A percentile compares a stretch with the other conserved stretches of the same genome.
Evolutionary conservation across 92 coral and sea anemone genomes (phyloP).

Genomic region (Porites divaricata): DNA sequence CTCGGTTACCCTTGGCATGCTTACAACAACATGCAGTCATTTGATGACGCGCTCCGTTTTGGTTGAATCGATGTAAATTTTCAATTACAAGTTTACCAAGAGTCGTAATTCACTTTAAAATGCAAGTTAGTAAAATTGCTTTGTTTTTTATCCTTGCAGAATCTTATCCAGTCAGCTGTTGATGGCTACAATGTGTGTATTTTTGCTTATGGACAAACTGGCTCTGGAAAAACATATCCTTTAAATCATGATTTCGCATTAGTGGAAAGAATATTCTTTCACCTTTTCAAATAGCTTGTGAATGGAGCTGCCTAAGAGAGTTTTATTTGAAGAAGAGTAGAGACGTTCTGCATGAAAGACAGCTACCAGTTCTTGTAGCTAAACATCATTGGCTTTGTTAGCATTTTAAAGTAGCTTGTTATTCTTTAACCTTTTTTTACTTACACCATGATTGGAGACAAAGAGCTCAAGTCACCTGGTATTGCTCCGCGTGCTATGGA

Average conservation of each 20-base stretch:
- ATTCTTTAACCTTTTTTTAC: conserved; percentile 63
- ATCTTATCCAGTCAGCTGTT: conserved; percentile 97
- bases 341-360: no score
- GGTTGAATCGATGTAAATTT: background rate
- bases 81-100: background rate
- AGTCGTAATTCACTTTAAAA: no score
- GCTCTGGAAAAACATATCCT: conserved; percentile 99
- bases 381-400: no score
- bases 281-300: no score
- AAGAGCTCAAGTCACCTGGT: conserved; percentile 94
- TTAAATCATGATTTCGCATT: background rate
- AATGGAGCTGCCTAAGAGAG: no score
- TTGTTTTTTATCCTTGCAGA: conserved; percentile 50
- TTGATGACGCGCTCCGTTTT: no score
- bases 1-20: no score
- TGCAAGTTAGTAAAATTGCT: background rate
- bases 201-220: conserved; percentile 98
- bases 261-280: no score
- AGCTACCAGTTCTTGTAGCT: no score
- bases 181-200: conserved; percentile 99
- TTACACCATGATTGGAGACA: conserved; percentile 99
- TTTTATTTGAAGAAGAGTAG: no score
- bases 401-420: background rate
- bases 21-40: no score
- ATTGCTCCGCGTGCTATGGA: conserved; percentile 99